Evolutionary conservation across 2,888 invertebrate genomes (phyloP).

Genomic region (Timema podura): DNA sequence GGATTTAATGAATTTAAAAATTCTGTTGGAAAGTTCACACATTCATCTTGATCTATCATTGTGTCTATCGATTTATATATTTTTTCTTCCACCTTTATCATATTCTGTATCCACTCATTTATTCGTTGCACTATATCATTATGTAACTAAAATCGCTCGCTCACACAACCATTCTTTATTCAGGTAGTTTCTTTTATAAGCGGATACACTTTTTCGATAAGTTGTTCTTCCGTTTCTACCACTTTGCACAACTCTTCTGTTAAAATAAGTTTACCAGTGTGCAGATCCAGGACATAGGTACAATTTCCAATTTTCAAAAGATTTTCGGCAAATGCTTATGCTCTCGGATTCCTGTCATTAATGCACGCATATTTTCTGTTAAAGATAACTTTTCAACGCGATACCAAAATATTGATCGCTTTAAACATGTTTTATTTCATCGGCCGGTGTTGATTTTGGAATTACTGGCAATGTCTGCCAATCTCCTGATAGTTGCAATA

Average conservation of each 20-base stretch:
- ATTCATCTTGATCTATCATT: too few species aligned
- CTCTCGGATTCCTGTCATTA: conserved; percentile 13
- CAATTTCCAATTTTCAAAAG: conserved; percentile 15
- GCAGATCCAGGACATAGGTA: not conserved
- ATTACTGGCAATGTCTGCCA: conserved; percentile 2
- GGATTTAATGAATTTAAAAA: too few species aligned
- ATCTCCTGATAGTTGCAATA: conserved; percentile 13
- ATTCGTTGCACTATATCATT: too few species aligned
- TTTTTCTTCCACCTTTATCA: too few species aligned
- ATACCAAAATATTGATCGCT: conserved; percentile 7
- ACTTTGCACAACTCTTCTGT: conserved; percentile 14
- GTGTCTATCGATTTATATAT: too few species aligned
- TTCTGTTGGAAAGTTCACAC: too few species aligned
- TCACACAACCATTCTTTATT: too few species aligned
- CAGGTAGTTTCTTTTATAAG: too few species aligned
- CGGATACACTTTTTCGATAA: too few species aligned
- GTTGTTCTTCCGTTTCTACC: conserved; percentile 14
- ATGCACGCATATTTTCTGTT: conserved; percentile 15
- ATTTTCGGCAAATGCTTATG: conserved; percentile 14
- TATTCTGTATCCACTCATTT: too few species aligned
- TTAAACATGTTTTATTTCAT: conserved; percentile 17
- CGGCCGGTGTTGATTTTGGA: conserved; percentile 17
- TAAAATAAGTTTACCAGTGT: conserved; percentile 9
- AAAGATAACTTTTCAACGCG: conserved; percentile 17
- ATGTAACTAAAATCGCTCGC: too few species aligned